These are phyloP conservation scores for Lasioglossum marginatum DNA, from an alignment of 2,888 invertebrate genomes.

Conservation along the genomic window DNA sequence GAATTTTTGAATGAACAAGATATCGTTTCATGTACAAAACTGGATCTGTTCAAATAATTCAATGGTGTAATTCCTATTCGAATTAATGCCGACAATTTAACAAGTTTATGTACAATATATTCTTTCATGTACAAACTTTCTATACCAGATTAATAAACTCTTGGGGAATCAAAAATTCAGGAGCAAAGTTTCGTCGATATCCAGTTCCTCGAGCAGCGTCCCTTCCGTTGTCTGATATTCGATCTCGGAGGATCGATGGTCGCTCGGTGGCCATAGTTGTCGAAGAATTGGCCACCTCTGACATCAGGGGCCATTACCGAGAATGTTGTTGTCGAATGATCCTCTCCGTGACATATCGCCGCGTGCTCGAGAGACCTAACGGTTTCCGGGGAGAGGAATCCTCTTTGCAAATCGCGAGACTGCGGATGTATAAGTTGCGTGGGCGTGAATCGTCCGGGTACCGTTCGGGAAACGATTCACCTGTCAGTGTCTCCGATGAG, in stretches of 20 bases:
- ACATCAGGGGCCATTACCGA: not conserved
- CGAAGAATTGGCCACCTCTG: not conserved
- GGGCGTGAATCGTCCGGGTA: not conserved
- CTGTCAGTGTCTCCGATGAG: not conserved
- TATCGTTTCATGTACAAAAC: not conserved
- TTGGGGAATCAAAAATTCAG: constrained; percentile 49
- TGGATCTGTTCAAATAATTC: not conserved
- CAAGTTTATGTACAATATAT: not conserved
- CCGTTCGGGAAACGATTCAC: not conserved
- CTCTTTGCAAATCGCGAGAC: not conserved
- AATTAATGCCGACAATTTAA: not conserved
- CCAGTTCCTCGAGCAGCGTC: not conserved
- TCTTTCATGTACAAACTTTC: not conserved
- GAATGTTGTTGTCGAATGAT: not conserved
- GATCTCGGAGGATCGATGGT: not conserved
- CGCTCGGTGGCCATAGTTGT: constrained; percentile 3
- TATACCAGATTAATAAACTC: constrained; percentile 47
- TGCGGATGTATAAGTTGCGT: not conserved
- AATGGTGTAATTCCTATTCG: not conserved
- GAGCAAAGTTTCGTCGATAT: constrained; percentile 15
- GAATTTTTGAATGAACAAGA: not conserved
- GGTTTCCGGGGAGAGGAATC: not conserved
- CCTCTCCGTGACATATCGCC: constrained; percentile 5
- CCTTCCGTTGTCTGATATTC: not conserved
- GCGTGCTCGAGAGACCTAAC: not conserved